Evolutionary conservation across 1,140 invertebrate species (phyloP), one percentile per base, ranked within the genome.

Genomic region (Cotesia chilonis): DNA sequence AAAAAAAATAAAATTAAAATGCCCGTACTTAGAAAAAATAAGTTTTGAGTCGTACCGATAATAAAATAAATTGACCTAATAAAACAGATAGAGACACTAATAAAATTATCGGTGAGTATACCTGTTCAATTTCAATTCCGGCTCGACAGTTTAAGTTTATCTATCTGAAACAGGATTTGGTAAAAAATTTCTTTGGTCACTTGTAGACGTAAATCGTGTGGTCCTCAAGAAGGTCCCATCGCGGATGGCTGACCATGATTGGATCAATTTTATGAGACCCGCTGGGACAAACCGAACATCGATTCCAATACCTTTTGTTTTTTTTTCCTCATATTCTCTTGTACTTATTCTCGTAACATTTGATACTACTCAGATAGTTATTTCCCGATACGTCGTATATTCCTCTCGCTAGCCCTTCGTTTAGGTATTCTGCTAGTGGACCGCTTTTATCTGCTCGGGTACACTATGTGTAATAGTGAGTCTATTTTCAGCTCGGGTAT

Each of bases 231-330:
- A 51, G 6, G 9, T 66, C 60, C 5, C 51, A 20, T 51, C 59
- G 71, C 68, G 66, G 76, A 77, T 71, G 63, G 41, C 38, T 63
- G 41, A 68, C 76, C 75, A 88, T 86, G 87, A 88, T 88, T 88
- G 85, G 86, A 87, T 88, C 84, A 83, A 81, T 87, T 88, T 88
- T 87, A 88, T 80, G 85, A 85, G 83, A 78, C 81, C 84, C 81
- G 80, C 37, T 67, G 85, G 84, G 83, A 87, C 84, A 80, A 81
- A 84, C 82, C 78, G 80, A 75, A 74, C 79, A 78, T 80, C 79
- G 82, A 82, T 78, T 71, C 67, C 54, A 68, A 52, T 41, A 17
- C 20, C 70, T 20, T 36, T 51, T 41, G 54, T 28, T 17, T 64
- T 54, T 61, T 55, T 20, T 51, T 17, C 36, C 14, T 7, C 12